Conservation (phyloP, 2,888 invertebrate species). For the Baronia brevicornis region DNA sequence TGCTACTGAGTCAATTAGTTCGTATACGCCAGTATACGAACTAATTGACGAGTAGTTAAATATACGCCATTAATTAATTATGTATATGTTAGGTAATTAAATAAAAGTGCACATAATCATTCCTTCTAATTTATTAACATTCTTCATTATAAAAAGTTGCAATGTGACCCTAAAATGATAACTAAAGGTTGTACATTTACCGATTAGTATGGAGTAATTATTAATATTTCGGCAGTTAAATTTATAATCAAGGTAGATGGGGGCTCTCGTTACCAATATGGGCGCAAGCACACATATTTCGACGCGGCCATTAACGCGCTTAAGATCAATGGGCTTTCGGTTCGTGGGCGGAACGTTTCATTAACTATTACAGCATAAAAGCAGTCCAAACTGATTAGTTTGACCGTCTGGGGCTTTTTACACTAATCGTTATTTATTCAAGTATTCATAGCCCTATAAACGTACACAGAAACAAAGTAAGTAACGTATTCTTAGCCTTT, state of each 20-base stretch:
- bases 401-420: slow-evolving; percentile 43
- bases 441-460: slow-evolving; percentile 30
- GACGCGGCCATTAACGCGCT: slow-evolving; percentile 58
- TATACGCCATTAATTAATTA: no score
- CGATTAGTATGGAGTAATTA: slow-evolving; percentile 41
- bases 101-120: no score
- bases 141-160: slow-evolving; percentile 14
- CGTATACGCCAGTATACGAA: no score
- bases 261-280: slow-evolving; percentile 41
- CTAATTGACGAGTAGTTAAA: no score
- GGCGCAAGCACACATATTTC: slow-evolving; percentile 51
- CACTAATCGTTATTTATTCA: slow-evolving; percentile 40
- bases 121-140: no score
- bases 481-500: slow-evolving; percentile 1
- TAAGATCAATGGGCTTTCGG: slow-evolving; percentile 59
- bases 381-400: slow-evolving; percentile 63
- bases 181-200: slow-evolving; percentile 23
- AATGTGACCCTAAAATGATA: slow-evolving; percentile 20
- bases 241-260: slow-evolving; percentile 43
- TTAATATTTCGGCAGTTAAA: slow-evolving; percentile 44
- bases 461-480: slow-evolving; percentile 17
- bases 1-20: no score
- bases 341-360: slow-evolving; percentile 67
- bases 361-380: slow-evolving; percentile 69
- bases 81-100: no score